Percentiles rank a stretch among this genome's conserved stretches.
Conservation (phyloP, 2,888 invertebrate genomes). For the Cephalotes varians region DNA sequence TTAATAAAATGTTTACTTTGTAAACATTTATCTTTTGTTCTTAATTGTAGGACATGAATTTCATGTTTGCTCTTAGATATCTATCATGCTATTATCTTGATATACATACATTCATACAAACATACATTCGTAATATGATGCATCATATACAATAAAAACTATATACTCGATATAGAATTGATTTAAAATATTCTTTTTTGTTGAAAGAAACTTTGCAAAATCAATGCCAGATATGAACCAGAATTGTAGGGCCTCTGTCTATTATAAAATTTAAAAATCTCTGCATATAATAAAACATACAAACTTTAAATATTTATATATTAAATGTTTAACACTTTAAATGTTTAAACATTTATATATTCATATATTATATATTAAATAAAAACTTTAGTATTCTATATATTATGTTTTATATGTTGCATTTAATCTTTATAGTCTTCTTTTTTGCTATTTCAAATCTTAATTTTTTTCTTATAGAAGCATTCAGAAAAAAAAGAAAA, state of each 20-base stretch:
- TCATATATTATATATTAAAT: neutral
- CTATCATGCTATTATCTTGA: neutral
- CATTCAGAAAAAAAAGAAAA: neutral
- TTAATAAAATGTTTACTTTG: neutral
- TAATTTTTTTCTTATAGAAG: neutral
- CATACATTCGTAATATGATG: neutral
- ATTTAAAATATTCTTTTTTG: conserved; percentile 1
- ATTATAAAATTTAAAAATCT: neutral
- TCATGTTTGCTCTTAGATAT: neutral
- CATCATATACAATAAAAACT: neutral
- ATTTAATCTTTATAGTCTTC: no score
- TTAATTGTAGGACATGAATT: neutral
- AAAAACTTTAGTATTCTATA: neutral
- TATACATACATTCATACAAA: no score
- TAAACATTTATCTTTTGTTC: neutral
- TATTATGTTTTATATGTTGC: no score
- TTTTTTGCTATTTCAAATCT: neutral
- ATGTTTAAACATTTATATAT: no score
- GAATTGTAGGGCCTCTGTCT: neutral
- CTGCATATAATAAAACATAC: neutral
- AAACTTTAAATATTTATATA: neutral
- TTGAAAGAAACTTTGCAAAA: neutral
- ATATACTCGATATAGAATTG: neutral
- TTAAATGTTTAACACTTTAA: no score
- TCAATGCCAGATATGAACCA: neutral